phyloP scores from a whole-genome alignment of 2,888 invertebrate species.

The Agrotis clavis region DNA sequence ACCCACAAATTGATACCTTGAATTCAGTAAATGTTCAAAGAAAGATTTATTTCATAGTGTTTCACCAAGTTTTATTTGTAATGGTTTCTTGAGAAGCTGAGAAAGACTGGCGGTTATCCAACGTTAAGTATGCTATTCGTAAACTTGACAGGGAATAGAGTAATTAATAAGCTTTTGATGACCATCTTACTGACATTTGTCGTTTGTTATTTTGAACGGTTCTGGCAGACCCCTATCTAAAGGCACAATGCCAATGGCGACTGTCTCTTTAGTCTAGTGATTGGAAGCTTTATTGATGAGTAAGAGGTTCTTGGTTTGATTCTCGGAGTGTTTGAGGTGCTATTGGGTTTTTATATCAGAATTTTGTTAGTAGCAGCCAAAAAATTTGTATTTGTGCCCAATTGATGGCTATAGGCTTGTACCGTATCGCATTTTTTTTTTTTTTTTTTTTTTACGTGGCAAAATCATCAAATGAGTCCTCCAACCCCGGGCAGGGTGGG shows the following conservation, averaged over 20 bases:
- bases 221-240: background rate
- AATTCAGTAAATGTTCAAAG: background rate
- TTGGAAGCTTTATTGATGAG: no score
- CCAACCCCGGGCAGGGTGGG: no score
- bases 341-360: no score
- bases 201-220: conserved; percentile 12
- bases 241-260: background rate
- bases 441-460: no score
- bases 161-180: conserved; percentile 24
- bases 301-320: no score
- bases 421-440: no score
- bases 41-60: conserved; percentile 2
- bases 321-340: no score
- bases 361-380: no score
- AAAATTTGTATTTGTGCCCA: no score
- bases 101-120: conserved; percentile 33
- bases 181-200: background rate
- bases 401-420: no score
- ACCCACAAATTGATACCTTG: background rate
- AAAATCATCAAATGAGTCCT: no score
- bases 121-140: conserved; percentile 27
- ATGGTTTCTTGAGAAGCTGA: conserved; percentile 18
- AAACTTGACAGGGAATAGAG: conserved; percentile 2
- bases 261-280: no score
- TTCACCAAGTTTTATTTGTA: background rate